Conservation (phyloP, 2,888 invertebrate genomes). For the Trichacis sp. region DNA sequence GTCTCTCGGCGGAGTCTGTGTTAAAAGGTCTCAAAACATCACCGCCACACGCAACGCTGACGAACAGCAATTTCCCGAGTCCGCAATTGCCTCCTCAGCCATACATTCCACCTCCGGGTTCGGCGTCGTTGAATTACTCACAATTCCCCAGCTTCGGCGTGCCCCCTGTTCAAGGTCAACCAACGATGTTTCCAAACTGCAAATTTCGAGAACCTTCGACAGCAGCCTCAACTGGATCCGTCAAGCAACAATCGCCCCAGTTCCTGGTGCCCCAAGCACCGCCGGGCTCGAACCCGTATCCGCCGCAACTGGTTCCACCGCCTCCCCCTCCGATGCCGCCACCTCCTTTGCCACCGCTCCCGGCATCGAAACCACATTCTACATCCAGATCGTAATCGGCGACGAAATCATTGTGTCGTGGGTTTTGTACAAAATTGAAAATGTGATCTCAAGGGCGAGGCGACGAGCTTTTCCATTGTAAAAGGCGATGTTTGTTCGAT, state of each 20-base stretch:
- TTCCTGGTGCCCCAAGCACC: constrained; percentile 62
- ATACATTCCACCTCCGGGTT: constrained; percentile 65
- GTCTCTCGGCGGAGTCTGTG: constrained; percentile 62
- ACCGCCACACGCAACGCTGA: constrained; percentile 43
- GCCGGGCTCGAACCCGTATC: constrained; percentile 65
- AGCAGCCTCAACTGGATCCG: constrained; percentile 9
- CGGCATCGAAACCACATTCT: constrained; percentile 37
- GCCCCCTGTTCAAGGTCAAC: constrained; percentile 39
- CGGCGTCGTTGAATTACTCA: constrained; percentile 58
- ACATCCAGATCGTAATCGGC: constrained; percentile 7
- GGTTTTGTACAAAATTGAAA: constrained; percentile 9
- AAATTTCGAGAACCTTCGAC: constrained; percentile 26
- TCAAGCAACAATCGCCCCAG: constrained; percentile 35
- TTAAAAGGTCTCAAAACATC: constrained; percentile 57
- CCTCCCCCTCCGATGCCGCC: constrained; percentile 48
- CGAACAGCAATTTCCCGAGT: constrained; percentile 47
- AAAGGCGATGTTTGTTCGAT: background rate
- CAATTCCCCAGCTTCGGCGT: constrained; percentile 56
- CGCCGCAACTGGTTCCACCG: constrained; percentile 60
- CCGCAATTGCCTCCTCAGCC: constrained; percentile 64
- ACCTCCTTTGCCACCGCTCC: constrained; percentile 39
- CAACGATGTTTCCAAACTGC: constrained; percentile 25
- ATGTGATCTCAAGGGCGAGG: background rate
- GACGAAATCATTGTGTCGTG: constrained; percentile 25
- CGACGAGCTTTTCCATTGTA: too few relatives aligned